Evolutionary conservation across 2,113 vertebrate genomes (phyloP).

Genomic region (Gila orcuttii): DNA sequence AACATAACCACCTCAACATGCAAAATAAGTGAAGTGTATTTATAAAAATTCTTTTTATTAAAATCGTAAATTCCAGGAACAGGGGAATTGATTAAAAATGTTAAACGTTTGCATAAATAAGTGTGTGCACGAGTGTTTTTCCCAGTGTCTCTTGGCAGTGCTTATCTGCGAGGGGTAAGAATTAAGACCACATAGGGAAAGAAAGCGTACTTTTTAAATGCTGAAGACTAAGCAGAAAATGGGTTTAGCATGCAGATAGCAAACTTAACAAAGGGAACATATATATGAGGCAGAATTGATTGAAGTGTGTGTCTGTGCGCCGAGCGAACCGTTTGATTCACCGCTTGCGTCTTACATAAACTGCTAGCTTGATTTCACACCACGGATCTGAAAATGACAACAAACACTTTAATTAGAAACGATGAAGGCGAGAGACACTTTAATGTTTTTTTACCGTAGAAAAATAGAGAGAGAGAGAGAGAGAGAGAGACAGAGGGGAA

Average conservation of each 20-base stretch:
- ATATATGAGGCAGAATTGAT: constrained; percentile 88
- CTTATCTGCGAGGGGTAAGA: constrained; percentile 78
- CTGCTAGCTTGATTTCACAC: constrained; percentile 89
- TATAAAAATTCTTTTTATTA: constrained; percentile 57
- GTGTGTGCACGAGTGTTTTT: constrained; percentile 53
- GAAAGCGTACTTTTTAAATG: constrained; percentile 84
- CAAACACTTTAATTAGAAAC: constrained; percentile 88
- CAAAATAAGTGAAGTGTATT: not conserved
- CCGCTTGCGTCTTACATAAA: constrained; percentile 85
- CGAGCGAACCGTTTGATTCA: constrained; percentile 83
- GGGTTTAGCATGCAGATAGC: constrained; percentile 90
- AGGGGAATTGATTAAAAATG: constrained; percentile 76
- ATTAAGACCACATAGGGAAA: constrained; percentile 87
- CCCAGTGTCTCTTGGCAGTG: constrained; percentile 65
- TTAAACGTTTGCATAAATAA: constrained; percentile 73
- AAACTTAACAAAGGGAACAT: constrained; percentile 87
- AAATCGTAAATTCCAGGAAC: constrained; percentile 69
- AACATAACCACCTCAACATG: constrained; percentile 11
- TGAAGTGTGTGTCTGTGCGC: constrained; percentile 84
- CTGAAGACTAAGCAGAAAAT: constrained; percentile 93
- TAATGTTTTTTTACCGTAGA: constrained; percentile 73
- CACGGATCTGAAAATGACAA: constrained; percentile 81
- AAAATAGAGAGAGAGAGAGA: constrained; percentile 45
- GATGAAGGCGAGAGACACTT: constrained; percentile 72
- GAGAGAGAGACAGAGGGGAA: constrained; percentile 32